Evolutionary conservation across 2,888 invertebrate species (phyloP), one percentile per base, ranked within the genome.

Genomic region (Osedax frankpressi): DNA sequence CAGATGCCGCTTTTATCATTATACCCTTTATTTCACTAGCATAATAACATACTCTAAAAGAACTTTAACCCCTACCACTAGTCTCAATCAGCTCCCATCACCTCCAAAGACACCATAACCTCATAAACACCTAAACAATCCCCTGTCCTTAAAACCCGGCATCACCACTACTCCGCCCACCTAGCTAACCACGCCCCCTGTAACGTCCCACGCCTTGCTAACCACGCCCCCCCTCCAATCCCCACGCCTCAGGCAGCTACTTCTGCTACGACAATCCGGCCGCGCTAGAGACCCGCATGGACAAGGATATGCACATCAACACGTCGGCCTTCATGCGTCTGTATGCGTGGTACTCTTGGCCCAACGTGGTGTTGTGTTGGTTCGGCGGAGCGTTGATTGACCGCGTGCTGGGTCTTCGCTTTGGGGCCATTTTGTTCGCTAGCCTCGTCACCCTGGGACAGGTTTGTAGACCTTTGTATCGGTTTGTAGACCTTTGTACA

Each of bases 191-290:
- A n/a, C n/a, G n/a, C n/a, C n/a, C n/a, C n/a, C n/a, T n/a, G n/a
- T n/a, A n/a, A n/a, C n/a, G n/a, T n/a, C n/a, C n/a, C n/a, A n/a
- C n/a, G n/a, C n/a, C n/a, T n/a, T n/a, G n/a, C n/a, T n/a, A n/a
- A n/a, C n/a, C n/a, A n/a, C n/a, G n/a, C n/a, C n/a, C n/a, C n/a
- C n/a, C n/a, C n/a, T 30, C 29, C 2, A 19, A 3, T 14, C 1
- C 0, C 26, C 63, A 19, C 30, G 3, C 74, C 72, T 1, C 76
- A 78, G 78, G 78, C 1, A 77, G 77, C 69, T 95, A 94, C 85
- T 97, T 96, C 85, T 96, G 96, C 85, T 97, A 94, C 86, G 97
- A 97, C 84, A 94, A 93, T 84, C 96, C 96, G 3, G 93, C 90
- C 73, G 94, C 96, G 2, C 85, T 97, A 72, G 92, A 93, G 84